Evolutionary conservation across 2,888 invertebrate genomes (phyloP).

Genomic region (Pterostichus madidus): DNA sequence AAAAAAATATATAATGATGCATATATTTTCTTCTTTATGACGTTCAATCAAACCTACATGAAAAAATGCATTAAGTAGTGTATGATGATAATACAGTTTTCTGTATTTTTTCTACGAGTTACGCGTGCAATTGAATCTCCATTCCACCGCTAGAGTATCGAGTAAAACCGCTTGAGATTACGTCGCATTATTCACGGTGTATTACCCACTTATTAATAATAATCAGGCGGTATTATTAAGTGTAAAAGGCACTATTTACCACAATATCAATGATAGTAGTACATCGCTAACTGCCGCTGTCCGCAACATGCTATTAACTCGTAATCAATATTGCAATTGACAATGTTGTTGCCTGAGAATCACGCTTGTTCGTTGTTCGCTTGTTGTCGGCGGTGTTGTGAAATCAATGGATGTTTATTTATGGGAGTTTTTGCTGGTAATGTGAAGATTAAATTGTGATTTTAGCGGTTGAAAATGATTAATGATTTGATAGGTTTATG

Average conservation of each 20-base stretch:
- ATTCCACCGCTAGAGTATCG: background rate
- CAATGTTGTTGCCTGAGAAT: slow-evolving; percentile 3
- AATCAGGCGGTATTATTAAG: slow-evolving; percentile 23
- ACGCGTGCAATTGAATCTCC: background rate
- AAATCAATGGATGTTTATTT: slow-evolving; percentile 27
- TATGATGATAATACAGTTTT: too few relatives aligned
- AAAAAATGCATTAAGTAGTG: too few relatives aligned
- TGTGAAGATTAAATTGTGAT: background rate
- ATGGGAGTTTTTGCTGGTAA: slow-evolving; percentile 4
- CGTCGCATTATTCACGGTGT: slow-evolving; percentile 9
- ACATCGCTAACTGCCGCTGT: slow-evolving; percentile 8
- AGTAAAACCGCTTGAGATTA: background rate
- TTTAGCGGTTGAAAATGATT: background rate
- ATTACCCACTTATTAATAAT: slow-evolving; percentile 36
- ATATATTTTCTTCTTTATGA: too few relatives aligned
- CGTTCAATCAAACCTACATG: too few relatives aligned
- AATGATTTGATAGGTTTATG: background rate
- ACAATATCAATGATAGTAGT: slow-evolving; percentile 22
- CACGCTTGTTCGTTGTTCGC: background rate
- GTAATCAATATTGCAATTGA: slow-evolving; percentile 41
- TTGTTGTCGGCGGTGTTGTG: background rate
- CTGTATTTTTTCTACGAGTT: too few relatives aligned
- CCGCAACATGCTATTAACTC: slow-evolving; percentile 24
- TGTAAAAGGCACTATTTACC: slow-evolving; percentile 36
- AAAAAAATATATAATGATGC: too few relatives aligned